phyloP scores from a whole-genome alignment of 2,888 invertebrate genomes.

The Troglohyphantes excavatus region DNA sequence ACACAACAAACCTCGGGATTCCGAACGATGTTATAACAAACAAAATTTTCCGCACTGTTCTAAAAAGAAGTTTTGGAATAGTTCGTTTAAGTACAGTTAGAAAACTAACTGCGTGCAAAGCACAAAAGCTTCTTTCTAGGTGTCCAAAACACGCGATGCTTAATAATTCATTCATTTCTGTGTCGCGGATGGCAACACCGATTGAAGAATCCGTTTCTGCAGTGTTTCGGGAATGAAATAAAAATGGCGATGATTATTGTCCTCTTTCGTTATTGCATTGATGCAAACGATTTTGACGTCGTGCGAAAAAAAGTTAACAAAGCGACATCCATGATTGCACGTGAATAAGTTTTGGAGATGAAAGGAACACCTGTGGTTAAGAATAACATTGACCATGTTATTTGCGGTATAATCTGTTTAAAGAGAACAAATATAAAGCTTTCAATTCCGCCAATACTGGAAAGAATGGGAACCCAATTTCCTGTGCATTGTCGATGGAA shows the following conservation, averaged over 20 bases:
- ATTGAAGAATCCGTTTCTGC: constrained; percentile 61
- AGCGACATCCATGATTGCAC: constrained; percentile 20
- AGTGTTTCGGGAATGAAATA: constrained; percentile 32
- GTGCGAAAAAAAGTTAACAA: constrained; percentile 67
- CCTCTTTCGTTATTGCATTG: constrained; percentile 46
- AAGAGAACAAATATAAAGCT: constrained; percentile 52
- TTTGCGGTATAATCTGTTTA: constrained; percentile 67
- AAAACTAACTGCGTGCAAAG: constrained; percentile 73
- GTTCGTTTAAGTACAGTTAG: constrained; percentile 76
- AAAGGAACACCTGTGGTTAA: constrained; percentile 76
- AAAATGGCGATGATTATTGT: constrained; percentile 49
- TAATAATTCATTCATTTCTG: constrained; percentile 77
- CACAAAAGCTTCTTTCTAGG: constrained; percentile 63
- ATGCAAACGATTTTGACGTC: constrained; percentile 52
- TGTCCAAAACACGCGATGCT: constrained; percentile 66
- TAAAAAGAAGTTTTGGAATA: constrained; percentile 55
- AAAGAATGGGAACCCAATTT: constrained; percentile 32
- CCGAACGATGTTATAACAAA: constrained; percentile 61
- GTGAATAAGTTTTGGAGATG: constrained; percentile 62
- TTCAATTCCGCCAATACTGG: constrained; percentile 42
- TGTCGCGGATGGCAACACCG: constrained; percentile 66
- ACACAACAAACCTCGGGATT: constrained; percentile 50
- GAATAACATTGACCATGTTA: constrained; percentile 59
- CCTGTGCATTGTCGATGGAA: constrained; percentile 21
- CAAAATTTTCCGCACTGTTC: constrained; percentile 73